These are phyloP conservation scores for Drosophila varians DNA, from an alignment of 1,140 invertebrate genomes.

Conservation along the genomic window DNA sequence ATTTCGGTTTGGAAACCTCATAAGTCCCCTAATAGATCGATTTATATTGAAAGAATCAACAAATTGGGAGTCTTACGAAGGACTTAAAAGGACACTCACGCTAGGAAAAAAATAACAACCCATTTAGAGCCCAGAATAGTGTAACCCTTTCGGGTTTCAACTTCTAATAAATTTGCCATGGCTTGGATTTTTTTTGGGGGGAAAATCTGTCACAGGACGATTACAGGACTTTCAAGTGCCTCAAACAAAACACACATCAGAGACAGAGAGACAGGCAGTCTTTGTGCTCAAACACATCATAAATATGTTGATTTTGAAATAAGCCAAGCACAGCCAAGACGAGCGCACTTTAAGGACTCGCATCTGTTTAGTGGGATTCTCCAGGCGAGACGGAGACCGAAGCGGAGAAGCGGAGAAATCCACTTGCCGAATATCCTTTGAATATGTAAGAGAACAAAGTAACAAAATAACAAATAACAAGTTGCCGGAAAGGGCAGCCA, in stretches of 20 bases:
- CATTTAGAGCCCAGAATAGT: too few relatives aligned
- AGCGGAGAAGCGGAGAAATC: neutral
- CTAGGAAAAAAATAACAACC: too few relatives aligned
- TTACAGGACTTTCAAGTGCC: constrained; percentile 22
- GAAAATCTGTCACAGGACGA: constrained; percentile 26
- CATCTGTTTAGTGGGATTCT: neutral
- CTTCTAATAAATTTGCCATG: neutral
- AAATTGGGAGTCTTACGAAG: neutral
- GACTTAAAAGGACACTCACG: neutral
- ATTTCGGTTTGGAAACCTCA: too few relatives aligned
- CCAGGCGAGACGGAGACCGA: constrained; percentile 40
- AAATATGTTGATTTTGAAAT: constrained; percentile 54
- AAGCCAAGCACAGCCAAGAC: constrained; percentile 28
- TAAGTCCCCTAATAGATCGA: neutral
- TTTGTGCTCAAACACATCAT: constrained; percentile 37
- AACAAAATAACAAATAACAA: too few relatives aligned
- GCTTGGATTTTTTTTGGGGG: neutral
- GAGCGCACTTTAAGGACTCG: neutral
- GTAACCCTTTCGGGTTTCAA: too few relatives aligned
- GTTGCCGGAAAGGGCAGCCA: constrained; percentile 3
- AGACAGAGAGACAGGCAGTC: neutral
- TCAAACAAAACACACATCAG: neutral
- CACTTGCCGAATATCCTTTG: constrained; percentile 12
- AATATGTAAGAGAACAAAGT: constrained; percentile 47
- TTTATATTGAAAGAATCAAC: neutral